Evolutionary conservation across 1,140 invertebrate species (phyloP), one percentile per base, ranked within the genome.

Genomic region (Choristoneura fumiferana): DNA sequence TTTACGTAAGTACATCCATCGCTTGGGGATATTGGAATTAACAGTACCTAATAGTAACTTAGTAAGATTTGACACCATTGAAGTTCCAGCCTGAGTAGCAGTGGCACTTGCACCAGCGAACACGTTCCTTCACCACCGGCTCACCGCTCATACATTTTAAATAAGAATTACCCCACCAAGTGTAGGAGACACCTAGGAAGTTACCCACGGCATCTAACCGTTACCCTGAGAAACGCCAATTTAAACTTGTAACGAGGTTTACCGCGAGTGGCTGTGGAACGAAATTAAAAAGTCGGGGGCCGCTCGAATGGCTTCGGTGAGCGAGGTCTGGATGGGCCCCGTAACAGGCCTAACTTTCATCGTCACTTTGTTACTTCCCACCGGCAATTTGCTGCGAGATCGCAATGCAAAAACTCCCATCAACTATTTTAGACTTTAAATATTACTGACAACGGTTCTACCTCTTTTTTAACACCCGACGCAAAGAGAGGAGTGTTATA

Each of bases 211-310:
- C 76, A 77, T 81, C 78, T 81, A 78, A 80, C 81, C 78, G 77
- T 84, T 88, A 86, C 83, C 83, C 73, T 69, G 82, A 88, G 83
- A 88, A 88, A 86, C 83, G 83, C 78, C 85, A 88, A 88, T 88
- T 88, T 86, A 88, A 88, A 88, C 75, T 88, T 88, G 78, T 88
- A 88, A 88, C 84, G 76, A 85, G 79, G 77, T 88, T 88, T 81
- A 71, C 79, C 71, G 81, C 80, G 77, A 84, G 81, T 82, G 81
- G 78, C 74, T 80, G 73, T 69, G 78, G 71, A 81, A 88, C 79
- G 71, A 84, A 86, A 88, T 88, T 88, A 86, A 86, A 87, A 88
- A 86, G 74, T 87, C 76, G 56, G 64, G 66, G 69, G 71, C 71
- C 73, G 69, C 71, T 71, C 61, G 69, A 76, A 77, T 81, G 70